A percentile compares a stretch with the other conserved stretches of the same genome.
Conservation (phyloP, 2,888 invertebrate species). For the Gibbula magus region DNA sequence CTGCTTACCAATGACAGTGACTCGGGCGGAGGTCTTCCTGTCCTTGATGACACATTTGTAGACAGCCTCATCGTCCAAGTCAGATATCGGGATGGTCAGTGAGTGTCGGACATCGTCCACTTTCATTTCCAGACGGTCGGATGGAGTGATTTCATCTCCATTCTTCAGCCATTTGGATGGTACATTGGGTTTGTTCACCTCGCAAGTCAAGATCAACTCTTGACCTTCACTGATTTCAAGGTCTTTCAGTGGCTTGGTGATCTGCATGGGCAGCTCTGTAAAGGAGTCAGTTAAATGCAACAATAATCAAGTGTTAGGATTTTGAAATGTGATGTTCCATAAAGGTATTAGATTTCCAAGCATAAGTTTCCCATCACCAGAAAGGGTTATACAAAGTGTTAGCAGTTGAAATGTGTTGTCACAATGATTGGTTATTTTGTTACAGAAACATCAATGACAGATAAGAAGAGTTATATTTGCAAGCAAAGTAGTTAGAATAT, state of each 20-base stretch:
- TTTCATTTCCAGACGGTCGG: slow-evolving; percentile 46
- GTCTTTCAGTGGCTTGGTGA: slow-evolving; percentile 61
- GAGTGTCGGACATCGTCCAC: slow-evolving; percentile 57
- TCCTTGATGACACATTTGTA: slow-evolving; percentile 60
- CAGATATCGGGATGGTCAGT: slow-evolving; percentile 58
- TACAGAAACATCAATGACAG: neutral
- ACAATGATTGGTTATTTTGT: no score
- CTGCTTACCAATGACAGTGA: slow-evolving; percentile 65
- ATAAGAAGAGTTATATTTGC: neutral
- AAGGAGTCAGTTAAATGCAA: slow-evolving; percentile 1
- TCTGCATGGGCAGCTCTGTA: slow-evolving; percentile 55
- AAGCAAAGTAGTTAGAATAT: neutral
- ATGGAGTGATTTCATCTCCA: slow-evolving; percentile 54
- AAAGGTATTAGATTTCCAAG: neutral
- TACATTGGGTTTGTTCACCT: slow-evolving; percentile 65
- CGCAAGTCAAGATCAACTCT: slow-evolving; percentile 58
- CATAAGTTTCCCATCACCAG: no score
- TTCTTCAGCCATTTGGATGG: slow-evolving; percentile 64
- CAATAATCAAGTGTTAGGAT: neutral
- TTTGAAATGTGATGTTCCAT: neutral
- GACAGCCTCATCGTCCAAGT: slow-evolving; percentile 67
- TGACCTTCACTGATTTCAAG: slow-evolving; percentile 58
- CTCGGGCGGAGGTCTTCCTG: slow-evolving; percentile 61
- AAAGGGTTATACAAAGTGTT: no score
- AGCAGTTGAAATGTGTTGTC: no score